A percentile compares a stretch with the other conserved stretches of the same genome.
These are phyloP conservation scores for Theonella swinhoei DNA, from an alignment of 37 sponge, comb jelly and placozoan species.

Conservation along the genomic window DNA sequence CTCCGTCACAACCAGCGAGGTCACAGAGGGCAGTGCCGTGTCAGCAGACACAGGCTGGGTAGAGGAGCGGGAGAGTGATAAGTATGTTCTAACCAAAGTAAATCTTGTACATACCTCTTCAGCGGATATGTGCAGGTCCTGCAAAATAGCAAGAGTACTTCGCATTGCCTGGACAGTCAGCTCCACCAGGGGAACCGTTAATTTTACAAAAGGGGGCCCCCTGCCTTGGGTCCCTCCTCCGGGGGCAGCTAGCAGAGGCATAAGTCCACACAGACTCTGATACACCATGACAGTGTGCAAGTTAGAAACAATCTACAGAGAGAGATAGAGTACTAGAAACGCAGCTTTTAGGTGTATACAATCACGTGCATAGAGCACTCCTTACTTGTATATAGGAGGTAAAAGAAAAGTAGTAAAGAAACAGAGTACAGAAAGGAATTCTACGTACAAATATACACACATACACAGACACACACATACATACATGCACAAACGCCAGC, in stretches of 20 bases:
- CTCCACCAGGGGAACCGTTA: constrained; percentile 37
- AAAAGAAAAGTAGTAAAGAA: too few species aligned
- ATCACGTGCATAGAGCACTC: too few species aligned
- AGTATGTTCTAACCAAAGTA: neutral
- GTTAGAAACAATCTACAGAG: constrained; percentile 24
- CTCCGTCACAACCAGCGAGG: constrained; percentile 18
- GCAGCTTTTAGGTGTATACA: too few species aligned
- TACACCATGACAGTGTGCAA: constrained; percentile 45
- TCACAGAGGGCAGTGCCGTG: neutral
- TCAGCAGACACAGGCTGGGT: neutral
- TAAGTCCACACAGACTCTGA: constrained; percentile 33
- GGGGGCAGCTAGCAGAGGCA: constrained; percentile 22
- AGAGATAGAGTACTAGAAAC: too few species aligned
- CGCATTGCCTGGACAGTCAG: constrained; percentile 22
- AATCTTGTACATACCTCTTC: constrained; percentile 2
- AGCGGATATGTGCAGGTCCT: constrained; percentile 5
- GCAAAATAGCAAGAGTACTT: constrained; percentile 11
- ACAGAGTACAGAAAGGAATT: too few species aligned
- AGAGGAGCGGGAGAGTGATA: neutral
- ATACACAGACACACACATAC: too few species aligned
- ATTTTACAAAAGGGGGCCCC: constrained; percentile 9
- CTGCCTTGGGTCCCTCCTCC: neutral
- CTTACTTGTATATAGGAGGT: too few species aligned
- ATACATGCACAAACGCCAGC: too few species aligned
- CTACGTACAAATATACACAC: too few species aligned